Evolutionary conservation across 53 echinoderm and acorn worm species (phyloP).

Genomic region (Crossaster papposus): DNA sequence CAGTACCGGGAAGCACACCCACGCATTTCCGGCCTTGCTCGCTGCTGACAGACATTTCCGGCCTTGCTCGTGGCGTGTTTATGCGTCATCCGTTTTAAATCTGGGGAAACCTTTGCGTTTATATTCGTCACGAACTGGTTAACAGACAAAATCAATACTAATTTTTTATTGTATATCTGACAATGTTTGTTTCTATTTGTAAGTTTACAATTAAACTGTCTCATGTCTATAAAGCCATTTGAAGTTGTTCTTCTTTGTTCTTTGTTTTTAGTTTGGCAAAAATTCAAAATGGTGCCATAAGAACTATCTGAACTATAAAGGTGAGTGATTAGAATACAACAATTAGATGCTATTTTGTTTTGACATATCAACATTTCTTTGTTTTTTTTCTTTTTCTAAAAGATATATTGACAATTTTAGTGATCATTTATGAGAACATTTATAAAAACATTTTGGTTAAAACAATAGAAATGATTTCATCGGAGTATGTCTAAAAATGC

Average conservation of each 20-base stretch:
- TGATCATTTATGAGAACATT: neutral
- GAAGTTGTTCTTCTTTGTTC: neutral
- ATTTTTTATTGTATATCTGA: neutral
- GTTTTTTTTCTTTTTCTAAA: too few relatives aligned
- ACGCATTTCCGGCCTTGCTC: too few relatives aligned
- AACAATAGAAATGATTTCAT: too few relatives aligned
- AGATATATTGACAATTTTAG: neutral
- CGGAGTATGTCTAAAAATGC: too few relatives aligned
- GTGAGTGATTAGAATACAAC: slow-evolving; percentile 30
- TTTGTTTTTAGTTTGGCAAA: slow-evolving; percentile 73
- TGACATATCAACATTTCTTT: too few relatives aligned
- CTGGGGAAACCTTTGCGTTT: too few relatives aligned
- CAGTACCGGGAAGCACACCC: too few relatives aligned
- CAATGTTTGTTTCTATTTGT: neutral
- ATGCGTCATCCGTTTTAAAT: too few relatives aligned
- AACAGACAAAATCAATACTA: too few relatives aligned
- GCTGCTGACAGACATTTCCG: too few relatives aligned
- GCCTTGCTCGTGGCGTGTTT: too few relatives aligned
- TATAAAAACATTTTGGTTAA: neutral
- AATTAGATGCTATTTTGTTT: neutral
- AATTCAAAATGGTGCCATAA: slow-evolving; percentile 95
- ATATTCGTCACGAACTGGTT: too few relatives aligned
- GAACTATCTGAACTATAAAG: slow-evolving; percentile 94
- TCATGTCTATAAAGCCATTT: neutral
- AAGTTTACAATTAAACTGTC: neutral